phyloP scores from a whole-genome alignment of 2,113 vertebrate genomes.

The Aviceda subcristata region DNA sequence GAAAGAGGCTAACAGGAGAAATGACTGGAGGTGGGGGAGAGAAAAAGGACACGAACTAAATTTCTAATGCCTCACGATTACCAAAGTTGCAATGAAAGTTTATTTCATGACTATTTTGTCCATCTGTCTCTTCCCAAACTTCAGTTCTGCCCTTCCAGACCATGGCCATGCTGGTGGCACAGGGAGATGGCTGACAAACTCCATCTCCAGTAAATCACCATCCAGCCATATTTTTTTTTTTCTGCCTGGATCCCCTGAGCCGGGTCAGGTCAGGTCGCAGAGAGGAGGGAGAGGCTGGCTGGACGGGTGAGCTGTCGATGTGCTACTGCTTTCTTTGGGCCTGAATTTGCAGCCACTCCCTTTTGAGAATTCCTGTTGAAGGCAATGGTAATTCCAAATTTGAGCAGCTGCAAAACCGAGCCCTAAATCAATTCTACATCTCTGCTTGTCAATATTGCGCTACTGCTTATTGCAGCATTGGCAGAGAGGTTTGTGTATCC shows the following conservation, averaged over 20 bases:
- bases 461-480: background rate
- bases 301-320: background rate
- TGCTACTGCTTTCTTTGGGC: conserved; percentile 50
- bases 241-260: background rate
- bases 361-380: background rate
- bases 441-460: background rate
- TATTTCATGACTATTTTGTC: background rate
- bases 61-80: background rate
- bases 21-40: background rate
- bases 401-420: conserved; percentile 2
- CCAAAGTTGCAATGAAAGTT: background rate
- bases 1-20: background rate
- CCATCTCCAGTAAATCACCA: background rate
- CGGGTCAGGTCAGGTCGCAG: background rate
- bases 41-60: background rate
- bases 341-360: conserved; percentile 7
- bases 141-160: background rate
- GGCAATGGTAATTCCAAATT: background rate
- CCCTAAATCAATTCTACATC: background rate
- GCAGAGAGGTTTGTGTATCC: background rate
- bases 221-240: background rate
- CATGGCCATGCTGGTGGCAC: background rate
- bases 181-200: background rate
- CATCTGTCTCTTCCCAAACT: background rate
- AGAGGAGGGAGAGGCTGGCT: background rate